A percentile compares a stretch with the other conserved stretches of the same genome.
Conservation (phyloP, 1,140 invertebrate genomes). For the Drosophila carrolli region DNA sequence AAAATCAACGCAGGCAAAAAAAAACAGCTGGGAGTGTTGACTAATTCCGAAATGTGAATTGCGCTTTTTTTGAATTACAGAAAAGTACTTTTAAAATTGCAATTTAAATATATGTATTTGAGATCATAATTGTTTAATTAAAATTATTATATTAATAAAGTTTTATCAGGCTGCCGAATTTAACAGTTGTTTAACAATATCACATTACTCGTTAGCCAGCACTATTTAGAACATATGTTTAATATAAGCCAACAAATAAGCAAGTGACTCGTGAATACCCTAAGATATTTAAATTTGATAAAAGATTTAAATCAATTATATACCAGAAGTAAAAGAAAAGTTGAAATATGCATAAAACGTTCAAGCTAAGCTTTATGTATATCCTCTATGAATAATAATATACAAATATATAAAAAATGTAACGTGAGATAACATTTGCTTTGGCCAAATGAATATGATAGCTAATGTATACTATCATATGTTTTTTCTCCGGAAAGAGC, state of each 20-base stretch:
- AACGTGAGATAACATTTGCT: not conserved
- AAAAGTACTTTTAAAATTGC: too few relatives aligned
- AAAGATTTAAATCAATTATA: not conserved
- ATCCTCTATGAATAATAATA: too few relatives aligned
- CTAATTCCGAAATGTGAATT: not conserved
- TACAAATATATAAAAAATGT: too few relatives aligned
- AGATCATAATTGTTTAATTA: too few relatives aligned
- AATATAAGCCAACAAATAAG: rapidly evolving
- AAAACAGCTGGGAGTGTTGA: conserved; percentile 40
- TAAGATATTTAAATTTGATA: not conserved
- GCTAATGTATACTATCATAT: not conserved
- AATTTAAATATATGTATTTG: too few relatives aligned
- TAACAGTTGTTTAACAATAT: not conserved
- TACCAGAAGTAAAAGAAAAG: too few relatives aligned
- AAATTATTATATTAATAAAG: too few relatives aligned
- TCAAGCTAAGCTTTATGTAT: too few relatives aligned
- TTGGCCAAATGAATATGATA: not conserved
- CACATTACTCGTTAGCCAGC: not conserved
- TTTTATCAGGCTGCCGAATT: not conserved
- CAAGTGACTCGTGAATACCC: conserved; percentile 1
- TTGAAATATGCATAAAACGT: too few relatives aligned
- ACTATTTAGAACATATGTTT: conserved; percentile 12
- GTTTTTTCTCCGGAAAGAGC: conserved; percentile 1
- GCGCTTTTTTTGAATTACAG: too few relatives aligned
- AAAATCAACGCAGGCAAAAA: conserved; percentile 17